Conservation (phyloP, 1,140 invertebrate species). For the Hetaerina americana region DNA sequence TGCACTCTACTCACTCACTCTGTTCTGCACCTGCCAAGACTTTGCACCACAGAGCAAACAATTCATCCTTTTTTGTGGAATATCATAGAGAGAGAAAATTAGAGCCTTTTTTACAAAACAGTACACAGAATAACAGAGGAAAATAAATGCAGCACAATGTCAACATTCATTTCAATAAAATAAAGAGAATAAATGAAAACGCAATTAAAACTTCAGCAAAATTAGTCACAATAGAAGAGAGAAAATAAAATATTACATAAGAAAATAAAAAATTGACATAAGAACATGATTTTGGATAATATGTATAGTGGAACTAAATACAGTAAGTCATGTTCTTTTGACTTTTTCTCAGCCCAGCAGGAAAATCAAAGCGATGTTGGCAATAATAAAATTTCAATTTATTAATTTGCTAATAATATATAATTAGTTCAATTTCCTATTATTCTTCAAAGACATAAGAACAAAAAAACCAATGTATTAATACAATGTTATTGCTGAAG, state of each 20-base stretch:
- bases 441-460: too few species aligned
- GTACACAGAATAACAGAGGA: not conserved
- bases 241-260: not conserved
- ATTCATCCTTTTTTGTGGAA: not conserved
- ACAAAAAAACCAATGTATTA: too few species aligned
- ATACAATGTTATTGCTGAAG: too few species aligned
- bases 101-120: not conserved
- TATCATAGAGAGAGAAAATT: not conserved
- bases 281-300: too few species aligned
- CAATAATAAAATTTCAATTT: too few species aligned
- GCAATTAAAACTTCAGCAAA: not conserved
- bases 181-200: not conserved
- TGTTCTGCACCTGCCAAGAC: not conserved
- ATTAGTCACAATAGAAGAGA: not conserved
- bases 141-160: not conserved
- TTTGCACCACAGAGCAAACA: not conserved
- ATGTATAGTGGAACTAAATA: too few species aligned
- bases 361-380: too few species aligned
- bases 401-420: too few species aligned
- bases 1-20: not conserved
- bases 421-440: too few species aligned
- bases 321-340: too few species aligned
- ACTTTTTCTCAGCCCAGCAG: too few species aligned
- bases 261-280: too few species aligned
- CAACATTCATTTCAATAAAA: not conserved